Evolutionary conservation across 2,888 invertebrate species (phyloP).

Genomic region (Tetropium fuscum): DNA sequence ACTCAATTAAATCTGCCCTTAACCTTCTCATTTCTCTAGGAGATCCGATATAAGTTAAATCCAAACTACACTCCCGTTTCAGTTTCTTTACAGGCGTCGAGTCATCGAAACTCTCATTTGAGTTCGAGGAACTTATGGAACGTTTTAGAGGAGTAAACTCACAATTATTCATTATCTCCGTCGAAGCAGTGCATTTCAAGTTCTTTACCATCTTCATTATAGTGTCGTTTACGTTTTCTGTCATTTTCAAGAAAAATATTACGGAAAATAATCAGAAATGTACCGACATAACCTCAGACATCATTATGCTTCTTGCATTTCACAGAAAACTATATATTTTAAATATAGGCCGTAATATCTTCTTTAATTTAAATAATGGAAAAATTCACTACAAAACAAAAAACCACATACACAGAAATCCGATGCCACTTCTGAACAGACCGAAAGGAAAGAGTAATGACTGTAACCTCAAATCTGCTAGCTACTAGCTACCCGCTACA

Average conservation of each 20-base stretch:
- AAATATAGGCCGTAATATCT: too few species aligned
- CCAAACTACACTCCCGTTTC: conserved; percentile 48
- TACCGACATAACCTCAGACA: conserved; percentile 27
- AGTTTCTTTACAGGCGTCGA: conserved; percentile 53
- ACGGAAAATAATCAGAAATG: not conserved
- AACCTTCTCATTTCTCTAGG: conserved; percentile 77
- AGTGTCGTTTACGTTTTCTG: conserved; percentile 54
- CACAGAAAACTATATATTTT: too few species aligned
- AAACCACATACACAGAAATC: too few species aligned
- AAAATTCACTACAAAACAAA: too few species aligned
- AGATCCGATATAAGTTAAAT: conserved; percentile 65
- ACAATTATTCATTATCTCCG: conserved; percentile 25
- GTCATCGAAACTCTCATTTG: conserved; percentile 47
- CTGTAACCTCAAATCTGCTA: not conserved
- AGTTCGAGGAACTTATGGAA: conserved; percentile 44
- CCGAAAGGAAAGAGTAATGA: not conserved
- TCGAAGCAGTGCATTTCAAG: conserved; percentile 50
- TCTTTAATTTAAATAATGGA: too few species aligned
- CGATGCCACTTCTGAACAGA: too few species aligned
- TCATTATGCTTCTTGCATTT: too few species aligned
- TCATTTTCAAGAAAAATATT: conserved; percentile 38
- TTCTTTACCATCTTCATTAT: conserved; percentile 59
- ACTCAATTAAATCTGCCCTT: conserved; percentile 75
- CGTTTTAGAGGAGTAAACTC: conserved; percentile 48
- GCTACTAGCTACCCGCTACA: not conserved